A percentile compares a stretch with the other conserved stretches of the same genome.
Conservation (phyloP, 2,888 invertebrate species). For the Sturmia bella region DNA sequence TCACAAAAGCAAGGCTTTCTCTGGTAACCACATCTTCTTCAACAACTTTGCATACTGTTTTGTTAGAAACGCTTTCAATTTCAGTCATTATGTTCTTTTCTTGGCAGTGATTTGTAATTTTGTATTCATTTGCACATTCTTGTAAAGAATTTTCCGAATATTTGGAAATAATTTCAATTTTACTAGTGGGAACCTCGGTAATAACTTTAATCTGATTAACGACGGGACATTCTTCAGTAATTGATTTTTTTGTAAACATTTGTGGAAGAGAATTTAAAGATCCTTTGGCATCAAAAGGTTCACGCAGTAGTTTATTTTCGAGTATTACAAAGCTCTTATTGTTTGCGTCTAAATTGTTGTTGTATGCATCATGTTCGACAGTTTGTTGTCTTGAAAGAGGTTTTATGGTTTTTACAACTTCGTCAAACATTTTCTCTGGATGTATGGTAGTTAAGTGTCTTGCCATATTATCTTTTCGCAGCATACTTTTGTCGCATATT, state of each 20-base stretch:
- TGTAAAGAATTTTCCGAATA: not conserved
- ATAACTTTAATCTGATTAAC: slow-evolving; percentile 58
- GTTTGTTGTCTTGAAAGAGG: not conserved
- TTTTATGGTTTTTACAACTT: slow-evolving; percentile 71
- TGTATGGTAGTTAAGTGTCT: slow-evolving; percentile 90
- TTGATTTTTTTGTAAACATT: not conserved
- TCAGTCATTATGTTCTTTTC: not conserved
- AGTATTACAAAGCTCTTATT: slow-evolving; percentile 36
- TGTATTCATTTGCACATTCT: not conserved
- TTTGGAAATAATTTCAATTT: not conserved
- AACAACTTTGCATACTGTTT: not conserved
- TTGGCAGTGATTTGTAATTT: not conserved
- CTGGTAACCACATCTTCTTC: not conserved
- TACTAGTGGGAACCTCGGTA: slow-evolving; percentile 15
- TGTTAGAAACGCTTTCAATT: not conserved
- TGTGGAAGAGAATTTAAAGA: not conserved
- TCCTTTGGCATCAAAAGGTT: slow-evolving; percentile 10
- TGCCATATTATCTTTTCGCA: slow-evolving; percentile 89
- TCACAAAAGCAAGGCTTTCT: not conserved
- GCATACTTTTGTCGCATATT: slow-evolving; percentile 87
- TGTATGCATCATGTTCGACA: not conserved
- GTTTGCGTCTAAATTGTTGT: not conserved
- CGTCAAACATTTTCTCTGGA: slow-evolving; percentile 81
- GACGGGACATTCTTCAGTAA: not conserved
- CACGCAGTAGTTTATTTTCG: slow-evolving; percentile 43